Base-by-base conservation (phyloP, 2,888 invertebrate genomes). In the Acanthosepion pharaonis region DNA sequence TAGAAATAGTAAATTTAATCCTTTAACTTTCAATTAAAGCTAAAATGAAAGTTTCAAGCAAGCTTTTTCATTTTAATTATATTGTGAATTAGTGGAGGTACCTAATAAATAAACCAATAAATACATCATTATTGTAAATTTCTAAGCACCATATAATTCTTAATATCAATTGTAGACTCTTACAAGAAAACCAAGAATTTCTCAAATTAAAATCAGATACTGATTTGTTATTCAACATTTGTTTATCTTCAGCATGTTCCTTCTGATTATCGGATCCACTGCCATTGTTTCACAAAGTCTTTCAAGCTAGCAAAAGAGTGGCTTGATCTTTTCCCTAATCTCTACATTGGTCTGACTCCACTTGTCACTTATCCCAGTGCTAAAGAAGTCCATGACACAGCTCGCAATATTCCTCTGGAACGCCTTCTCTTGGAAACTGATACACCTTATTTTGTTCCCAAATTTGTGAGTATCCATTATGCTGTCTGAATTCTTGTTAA, bases 401-500 rank as follows among this genome's bases (percentile, higher is more conserved):
- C 97, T 25, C 95, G 96, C 49, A 95, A 96, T 4, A 96, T 98
- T 55, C 97, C 98, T 5, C 96, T 98, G 6, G 96, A 97, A 94
- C 95, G 97, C 92, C 96, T 98, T 5, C 96, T 98, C 18, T 96
- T 98, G 8, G 98, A 98, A 96, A 98, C 98, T 4, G 98, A 98
- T 96, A 97, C 98, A 1, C 98, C 98, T 5, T 98, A 97, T 95
- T 98, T 98, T 96, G 95, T 97, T 33, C 98, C 98, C 15, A 95
- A 96, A 95, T 95, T 95, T 95, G 97, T 97, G 93, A 95, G 96
- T 96, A 93, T 64, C 78, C 93, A 94, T 25, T 6, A 4, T 64
- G n/a, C 1, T n/a, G 33, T 15, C 78, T 78, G n/a, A 23, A n/a
- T 78, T n/a, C 23, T n/a, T n/a, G n/a, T n/a, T n/a, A 0, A 78